Base-by-base conservation (phyloP, 1,140 invertebrate genomes). In the Tetramorium alpestre region DNA sequence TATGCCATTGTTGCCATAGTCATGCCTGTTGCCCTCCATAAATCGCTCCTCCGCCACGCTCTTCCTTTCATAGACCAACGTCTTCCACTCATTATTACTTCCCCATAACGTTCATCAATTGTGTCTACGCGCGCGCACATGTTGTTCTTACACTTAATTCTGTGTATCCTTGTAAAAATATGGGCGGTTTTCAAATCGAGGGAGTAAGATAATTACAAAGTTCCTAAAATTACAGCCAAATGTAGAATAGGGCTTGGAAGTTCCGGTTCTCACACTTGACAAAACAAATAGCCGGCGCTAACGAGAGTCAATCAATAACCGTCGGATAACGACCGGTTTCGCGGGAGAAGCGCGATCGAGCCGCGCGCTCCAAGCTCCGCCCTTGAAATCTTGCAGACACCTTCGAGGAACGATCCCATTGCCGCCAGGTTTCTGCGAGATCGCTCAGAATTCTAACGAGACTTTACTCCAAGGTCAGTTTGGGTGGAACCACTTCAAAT, bases 1-100 rank as follows among this genome's bases (percentile, higher is more conserved):
- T 93, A 88, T 69, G 87, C 92, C 89, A 93, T 95, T 95, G 94
- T 95, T 94, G 89, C 90, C 88, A 86, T 87, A 92, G 94, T 95
- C 94, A 95, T 94, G 94, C 92, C 92, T 90, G 88, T 91, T 94
- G 94, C 91, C 90, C 93, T 89, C 91, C 91, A 88, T 81, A 78
- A 90, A 92, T 89, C 89, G 76, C 87, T 84, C 47, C 41, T 88
- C 51, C 16, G 64, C 51, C 88, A 56, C 41, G 67, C 77, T 90
- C 70, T 69, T 91, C 80, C 78, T 90, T 90, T 91, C 82, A 16
- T 64, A 51, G 69, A 47, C 38, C 70, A 11, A 64, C 76, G 76
- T 80, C 69, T 84, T 75, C 38, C 25, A 47, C 38, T 41, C 13
- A 28, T 70, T 86, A 51, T 69, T 86, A 33, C 16, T 82, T 70